A percentile compares a stretch with the other conserved stretches of the same genome.
Conservation (phyloP, 1,140 invertebrate genomes). For the Conus ventricosus region DNA sequence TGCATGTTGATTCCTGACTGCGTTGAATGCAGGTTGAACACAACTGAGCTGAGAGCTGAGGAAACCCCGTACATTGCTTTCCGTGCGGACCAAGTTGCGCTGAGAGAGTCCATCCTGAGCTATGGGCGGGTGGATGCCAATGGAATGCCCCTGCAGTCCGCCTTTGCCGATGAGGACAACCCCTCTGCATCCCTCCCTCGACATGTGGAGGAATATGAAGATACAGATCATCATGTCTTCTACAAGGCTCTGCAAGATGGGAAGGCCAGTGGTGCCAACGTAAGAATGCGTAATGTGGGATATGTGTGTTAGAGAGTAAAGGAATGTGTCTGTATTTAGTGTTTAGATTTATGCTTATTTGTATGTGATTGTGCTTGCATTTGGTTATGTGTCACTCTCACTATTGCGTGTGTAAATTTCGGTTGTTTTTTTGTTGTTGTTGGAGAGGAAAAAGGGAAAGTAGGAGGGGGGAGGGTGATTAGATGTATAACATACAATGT, state of each 20-base stretch:
- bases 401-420: no score
- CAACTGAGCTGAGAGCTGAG: constrained; percentile 61
- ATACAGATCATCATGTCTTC: constrained; percentile 68
- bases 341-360: no score
- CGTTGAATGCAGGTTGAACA: constrained; percentile 52
- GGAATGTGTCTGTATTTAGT: no score
- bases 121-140: constrained; percentile 66
- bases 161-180: constrained; percentile 61
- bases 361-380: neutral
- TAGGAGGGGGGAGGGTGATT: no score
- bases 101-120: constrained; percentile 64
- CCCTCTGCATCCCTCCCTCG: constrained; percentile 64
- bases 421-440: no score
- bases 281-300: constrained; percentile 37
- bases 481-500: no score
- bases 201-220: constrained; percentile 71
- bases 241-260: constrained; percentile 67
- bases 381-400: neutral
- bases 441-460: no score
- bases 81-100: constrained; percentile 53
- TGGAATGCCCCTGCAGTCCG: constrained; percentile 50
- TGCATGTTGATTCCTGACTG: neutral
- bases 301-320: no score
- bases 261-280: constrained; percentile 44
- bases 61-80: constrained; percentile 67